Percentiles rank a stretch among this genome's conserved stretches.
phyloP scores from a whole-genome alignment of 2,888 invertebrate genomes.

The Globia sparganii region DNA sequence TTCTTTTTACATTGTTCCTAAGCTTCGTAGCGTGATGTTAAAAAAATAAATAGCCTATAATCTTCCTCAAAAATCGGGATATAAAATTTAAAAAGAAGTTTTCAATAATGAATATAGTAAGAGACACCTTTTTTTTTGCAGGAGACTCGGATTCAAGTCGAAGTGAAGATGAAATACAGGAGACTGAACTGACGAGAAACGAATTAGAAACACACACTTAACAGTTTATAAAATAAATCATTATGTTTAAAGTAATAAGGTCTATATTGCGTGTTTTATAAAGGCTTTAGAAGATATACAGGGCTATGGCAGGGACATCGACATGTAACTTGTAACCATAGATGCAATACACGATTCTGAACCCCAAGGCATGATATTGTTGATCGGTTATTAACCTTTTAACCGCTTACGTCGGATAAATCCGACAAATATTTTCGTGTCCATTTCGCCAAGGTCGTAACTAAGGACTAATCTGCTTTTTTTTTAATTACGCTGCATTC shows the following conservation, averaged over 20 bases:
- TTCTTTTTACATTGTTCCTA: background rate
- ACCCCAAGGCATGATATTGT: too few species aligned
- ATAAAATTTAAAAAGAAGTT: background rate
- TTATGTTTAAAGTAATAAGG: background rate
- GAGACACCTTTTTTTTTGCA: slow-evolving; percentile 60
- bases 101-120: background rate
- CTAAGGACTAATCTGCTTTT: too few species aligned
- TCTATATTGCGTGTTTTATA: background rate
- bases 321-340: too few species aligned
- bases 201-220: slow-evolving; percentile 84
- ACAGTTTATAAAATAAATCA: slow-evolving; percentile 51
- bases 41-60: background rate
- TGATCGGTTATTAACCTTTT: too few species aligned
- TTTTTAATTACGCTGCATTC: too few species aligned
- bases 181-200: slow-evolving; percentile 80
- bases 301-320: too few species aligned
- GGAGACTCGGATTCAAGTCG: slow-evolving; percentile 82
- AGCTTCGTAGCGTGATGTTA: background rate
- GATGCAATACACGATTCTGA: too few species aligned
- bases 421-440: too few species aligned
- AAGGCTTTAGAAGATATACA: background rate
- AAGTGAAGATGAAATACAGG: slow-evolving; percentile 83
- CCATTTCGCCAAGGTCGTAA: too few species aligned
- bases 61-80: background rate
- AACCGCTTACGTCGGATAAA: too few species aligned